These are phyloP conservation scores for Polia nebulosa DNA, from an alignment of 2,888 invertebrate species.

Conservation along the genomic window DNA sequence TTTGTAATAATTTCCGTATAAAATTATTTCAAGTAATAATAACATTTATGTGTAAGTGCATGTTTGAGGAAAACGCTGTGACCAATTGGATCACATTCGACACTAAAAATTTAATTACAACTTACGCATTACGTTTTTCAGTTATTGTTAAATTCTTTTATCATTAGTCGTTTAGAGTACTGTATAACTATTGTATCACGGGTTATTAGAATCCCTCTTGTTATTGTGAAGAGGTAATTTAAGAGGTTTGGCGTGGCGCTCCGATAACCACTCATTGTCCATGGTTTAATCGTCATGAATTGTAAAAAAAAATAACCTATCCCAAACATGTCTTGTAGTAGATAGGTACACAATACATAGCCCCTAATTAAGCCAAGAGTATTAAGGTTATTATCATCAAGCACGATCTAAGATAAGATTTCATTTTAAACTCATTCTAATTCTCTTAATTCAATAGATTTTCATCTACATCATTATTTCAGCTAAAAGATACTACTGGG, in stretches of 20 bases:
- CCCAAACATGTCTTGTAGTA: neutral
- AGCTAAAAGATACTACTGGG: neutral
- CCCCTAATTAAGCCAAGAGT: neutral
- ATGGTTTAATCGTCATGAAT: neutral
- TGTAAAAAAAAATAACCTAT: too few relatives aligned
- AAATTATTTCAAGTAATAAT: neutral
- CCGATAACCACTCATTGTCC: neutral
- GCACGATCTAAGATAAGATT: neutral
- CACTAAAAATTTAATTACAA: neutral
- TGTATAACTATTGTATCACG: neutral
- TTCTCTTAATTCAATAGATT: neutral
- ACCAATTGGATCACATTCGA: neutral
- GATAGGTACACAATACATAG: neutral
- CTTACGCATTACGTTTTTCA: neutral
- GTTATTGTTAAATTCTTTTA: neutral
- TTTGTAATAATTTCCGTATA: neutral
- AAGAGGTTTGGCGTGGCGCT: neutral
- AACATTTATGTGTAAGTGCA: neutral
- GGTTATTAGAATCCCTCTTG: neutral
- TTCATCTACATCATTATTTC: neutral
- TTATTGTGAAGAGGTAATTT: neutral
- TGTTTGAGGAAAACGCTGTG: constrained; percentile 25
- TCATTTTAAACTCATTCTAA: neutral
- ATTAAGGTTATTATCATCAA: neutral
- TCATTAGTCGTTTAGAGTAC: neutral